These are phyloP conservation scores for Coelopa frigida DNA, from an alignment of 1,140 invertebrate species.

Conservation along the genomic window DNA sequence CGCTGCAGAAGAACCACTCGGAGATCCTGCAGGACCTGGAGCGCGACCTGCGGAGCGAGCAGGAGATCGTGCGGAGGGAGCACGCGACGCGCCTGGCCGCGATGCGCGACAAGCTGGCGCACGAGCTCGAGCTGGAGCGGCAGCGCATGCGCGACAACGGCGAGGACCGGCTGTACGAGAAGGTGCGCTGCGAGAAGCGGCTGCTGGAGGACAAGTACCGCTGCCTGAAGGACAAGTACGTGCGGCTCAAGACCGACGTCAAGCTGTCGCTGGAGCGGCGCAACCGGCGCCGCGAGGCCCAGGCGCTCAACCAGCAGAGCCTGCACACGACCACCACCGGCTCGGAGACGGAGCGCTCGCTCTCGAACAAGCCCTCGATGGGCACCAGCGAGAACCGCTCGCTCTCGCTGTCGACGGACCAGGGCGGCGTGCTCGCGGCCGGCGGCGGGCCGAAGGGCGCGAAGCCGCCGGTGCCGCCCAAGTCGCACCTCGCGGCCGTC, in stretches of 20 bases:
- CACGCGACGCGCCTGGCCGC: conserved; percentile 58
- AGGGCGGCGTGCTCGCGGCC: conserved; percentile 10
- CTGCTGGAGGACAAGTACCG: conserved; percentile 68
- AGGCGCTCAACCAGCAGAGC: conserved; percentile 36
- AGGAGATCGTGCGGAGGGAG: conserved; percentile 53
- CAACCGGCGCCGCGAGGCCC: conserved; percentile 53
- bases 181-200: conserved; percentile 62
- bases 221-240: conserved; percentile 74
- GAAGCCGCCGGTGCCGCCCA: conserved; percentile 32
- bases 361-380: conserved; percentile 52
- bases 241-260: conserved; percentile 69
- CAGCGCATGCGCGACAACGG: conserved; percentile 40
- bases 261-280: conserved; percentile 57
- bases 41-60: conserved; percentile 55
- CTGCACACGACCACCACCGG: conserved; percentile 51
- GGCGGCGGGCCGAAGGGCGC: not conserved
- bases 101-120: conserved; percentile 52
- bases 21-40: conserved; percentile 51
- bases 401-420: conserved; percentile 27
- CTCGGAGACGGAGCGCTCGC: conserved; percentile 68
- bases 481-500: conserved; percentile 21
- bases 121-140: conserved; percentile 52
- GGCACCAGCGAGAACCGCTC: conserved; percentile 40
- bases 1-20: conserved; percentile 48
- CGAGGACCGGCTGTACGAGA: conserved; percentile 54